Percentiles rank a stretch among this genome's conserved stretches.
These are phyloP conservation scores for Tribolium castaneum DNA, from an alignment of 1,140 invertebrate species.

Conservation along the genomic window DNA sequence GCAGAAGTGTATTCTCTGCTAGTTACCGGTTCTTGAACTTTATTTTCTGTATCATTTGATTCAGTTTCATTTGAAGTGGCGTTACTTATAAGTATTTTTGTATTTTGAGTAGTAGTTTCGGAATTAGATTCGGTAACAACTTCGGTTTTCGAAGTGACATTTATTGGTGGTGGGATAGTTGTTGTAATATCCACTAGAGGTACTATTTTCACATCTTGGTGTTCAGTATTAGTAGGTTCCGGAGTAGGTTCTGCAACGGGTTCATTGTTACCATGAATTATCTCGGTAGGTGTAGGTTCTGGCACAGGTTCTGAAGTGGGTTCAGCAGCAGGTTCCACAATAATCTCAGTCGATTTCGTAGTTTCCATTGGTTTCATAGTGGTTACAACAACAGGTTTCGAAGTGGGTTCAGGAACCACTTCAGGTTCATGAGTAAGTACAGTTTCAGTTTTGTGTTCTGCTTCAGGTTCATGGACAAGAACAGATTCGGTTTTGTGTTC, in stretches of 20 bases:
- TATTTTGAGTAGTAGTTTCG: not conserved
- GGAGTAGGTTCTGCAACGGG: constrained; percentile 34
- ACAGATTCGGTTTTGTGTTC: constrained; percentile 39
- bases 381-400: not conserved
- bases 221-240: constrained; percentile 27
- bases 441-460: not conserved
- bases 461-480: constrained; percentile 36
- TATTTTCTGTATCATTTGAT: not conserved
- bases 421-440: constrained; percentile 36
- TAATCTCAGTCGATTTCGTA: not conserved
- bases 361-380: constrained; percentile 35
- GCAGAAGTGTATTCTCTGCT: not conserved
- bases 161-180: constrained; percentile 1
- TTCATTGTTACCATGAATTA: not conserved
- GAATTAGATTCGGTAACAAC: not conserved
- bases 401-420: constrained; percentile 37
- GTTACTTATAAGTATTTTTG: not conserved
- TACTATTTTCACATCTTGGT: constrained; percentile 29
- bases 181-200: not conserved
- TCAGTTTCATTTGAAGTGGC: not conserved
- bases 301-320: constrained; percentile 51
- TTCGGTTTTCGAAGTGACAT: not conserved
- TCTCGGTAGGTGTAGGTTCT: constrained; percentile 47
- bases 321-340: constrained; percentile 1
- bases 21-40: not conserved